These are phyloP conservation scores for Eulithis prunata DNA, from an alignment of 2,888 invertebrate species.

Conservation along the genomic window DNA sequence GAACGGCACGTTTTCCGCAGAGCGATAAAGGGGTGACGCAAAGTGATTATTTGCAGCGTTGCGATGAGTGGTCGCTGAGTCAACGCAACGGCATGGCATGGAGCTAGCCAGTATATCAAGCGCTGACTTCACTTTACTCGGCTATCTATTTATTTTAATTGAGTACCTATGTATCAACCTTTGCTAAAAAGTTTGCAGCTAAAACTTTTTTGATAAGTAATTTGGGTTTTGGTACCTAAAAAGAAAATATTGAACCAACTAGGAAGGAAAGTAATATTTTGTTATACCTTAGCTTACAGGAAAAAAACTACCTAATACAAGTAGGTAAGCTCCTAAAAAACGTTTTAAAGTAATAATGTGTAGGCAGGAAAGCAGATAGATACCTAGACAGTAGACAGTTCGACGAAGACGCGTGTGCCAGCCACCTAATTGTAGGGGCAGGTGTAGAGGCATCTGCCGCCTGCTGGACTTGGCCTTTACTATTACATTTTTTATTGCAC, in stretches of 20 bases:
- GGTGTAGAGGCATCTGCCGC: conserved; percentile 79
- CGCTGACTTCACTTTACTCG: conserved; percentile 29
- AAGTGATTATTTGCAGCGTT: conserved; percentile 82
- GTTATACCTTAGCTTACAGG: too few relatives aligned
- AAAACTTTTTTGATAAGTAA: background rate
- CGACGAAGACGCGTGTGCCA: conserved; percentile 68
- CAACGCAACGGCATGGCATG: conserved; percentile 61
- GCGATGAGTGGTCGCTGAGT: conserved; percentile 79
- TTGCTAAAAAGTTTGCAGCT: background rate
- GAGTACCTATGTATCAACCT: conserved; percentile 8
- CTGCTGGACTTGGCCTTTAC: conserved; percentile 64
- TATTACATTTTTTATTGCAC: conserved; percentile 63
- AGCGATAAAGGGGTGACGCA: conserved; percentile 82
- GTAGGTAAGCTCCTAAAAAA: background rate
- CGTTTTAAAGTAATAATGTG: conserved; percentile 13
- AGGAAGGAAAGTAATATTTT: too few relatives aligned
- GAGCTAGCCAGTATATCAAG: conserved; percentile 47
- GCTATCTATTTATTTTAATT: conserved; percentile 8
- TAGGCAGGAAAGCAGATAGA: conserved; percentile 11
- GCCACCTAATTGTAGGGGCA: conserved; percentile 73
- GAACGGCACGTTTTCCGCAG: conserved; percentile 71
- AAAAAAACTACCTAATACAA: background rate
- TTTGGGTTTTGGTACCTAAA: too few relatives aligned
- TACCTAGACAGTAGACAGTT: conserved; percentile 41
- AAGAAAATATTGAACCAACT: too few relatives aligned